Base-by-base conservation (phyloP, 1,140 invertebrate genomes). In the Mizuhopecten yessoensis region DNA sequence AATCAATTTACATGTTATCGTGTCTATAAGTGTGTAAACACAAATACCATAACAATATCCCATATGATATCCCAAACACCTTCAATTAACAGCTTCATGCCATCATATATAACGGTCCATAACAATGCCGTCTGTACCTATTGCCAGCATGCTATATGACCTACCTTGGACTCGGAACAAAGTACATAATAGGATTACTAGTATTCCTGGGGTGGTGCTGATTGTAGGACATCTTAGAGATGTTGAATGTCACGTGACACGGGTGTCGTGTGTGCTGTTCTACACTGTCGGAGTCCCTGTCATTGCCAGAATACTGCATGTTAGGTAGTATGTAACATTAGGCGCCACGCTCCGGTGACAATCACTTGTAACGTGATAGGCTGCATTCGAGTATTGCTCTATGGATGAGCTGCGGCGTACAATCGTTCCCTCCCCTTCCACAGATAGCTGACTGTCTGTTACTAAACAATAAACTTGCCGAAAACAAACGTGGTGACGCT, bases 191-290 rank as follows among this genome's bases (percentile, higher is more conserved):
- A 75, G 57, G 57, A 29, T 75, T 75, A 29, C 57, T 75, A 75
- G 57, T 75, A 29, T 75, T 75, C 57, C 57, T 75, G 23, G 57
- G 57, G 57, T 75, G 57, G 17, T 75, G 57, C 57, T 75, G 57
- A 75, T 75, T 75, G 57, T 75, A 75, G 29, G 57, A 75, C 57
- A 75, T 75, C 57, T n/a, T 75, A 75, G 57, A 75, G n/a, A 75
- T 75, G 29, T 75, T 75, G n/a, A 75, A n/a, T n/a, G 57, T 75
- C 7, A 75, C 57, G 57, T 75, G 57, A 75, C 57, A 75, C 57
- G 57, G 57, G 5, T 75, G 57, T 75, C 57, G 23, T n/a, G 23
- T 75, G n/a, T 75, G n/a, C 23, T 75, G 57, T 75, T 29, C 23
- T n/a, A 1, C n/a, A 75, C 57, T 45, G 17, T 39, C 36, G 13